Base-by-base conservation (phyloP, 2,797 vertebrate genomes). In the Urophycis tenuis region DNA sequence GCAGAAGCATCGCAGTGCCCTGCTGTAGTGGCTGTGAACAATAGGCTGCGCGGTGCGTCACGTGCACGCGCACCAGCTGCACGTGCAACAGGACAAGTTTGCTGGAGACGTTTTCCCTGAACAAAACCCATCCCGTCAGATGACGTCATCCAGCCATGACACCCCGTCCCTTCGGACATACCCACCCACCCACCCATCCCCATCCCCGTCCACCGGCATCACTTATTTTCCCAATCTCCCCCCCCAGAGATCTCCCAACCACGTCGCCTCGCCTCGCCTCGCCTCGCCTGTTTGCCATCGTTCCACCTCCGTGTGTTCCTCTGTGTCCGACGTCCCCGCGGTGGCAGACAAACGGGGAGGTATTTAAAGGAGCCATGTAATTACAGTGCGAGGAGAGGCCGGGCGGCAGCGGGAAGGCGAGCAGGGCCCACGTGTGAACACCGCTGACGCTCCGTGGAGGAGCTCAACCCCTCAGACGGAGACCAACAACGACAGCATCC, bases 351-450 rank as follows among this genome's bases (percentile, higher is more conserved):
- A 74, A 60, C 53, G 71, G 77, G 82, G 77, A 77, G 76, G 74
- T 75, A 82, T 88, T 86, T 64, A 86, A 83, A 86, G 86, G 77
- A 84, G 83, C 75, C 83, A 83, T 82, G 77, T 83, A 87, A 89
- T 87, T 79, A 87, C 83, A 74, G 82, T 78, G 80, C 87, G 29
- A 29, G 60, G 60, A 3, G 49, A 84, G 36, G 14, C 12, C 10
- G 19, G 5, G 85, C 72, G 79, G 79, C 74, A 78, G 78, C 33
- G 14, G 80, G 79, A 34, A 34, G 76, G 82, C 34, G 30, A 45
- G 71, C 80, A 75, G 77, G 80, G 88, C 83, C 85, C 82, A 81
- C 79, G 78, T 71, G 36, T 85, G 84, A 86, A 85, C 84, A 85
- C 87, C 90, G 86, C 87, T 87, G 85, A 78, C 73, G 79, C 84